Conservation (phyloP, 2,888 invertebrate species). For the Torymus tubicola region DNA sequence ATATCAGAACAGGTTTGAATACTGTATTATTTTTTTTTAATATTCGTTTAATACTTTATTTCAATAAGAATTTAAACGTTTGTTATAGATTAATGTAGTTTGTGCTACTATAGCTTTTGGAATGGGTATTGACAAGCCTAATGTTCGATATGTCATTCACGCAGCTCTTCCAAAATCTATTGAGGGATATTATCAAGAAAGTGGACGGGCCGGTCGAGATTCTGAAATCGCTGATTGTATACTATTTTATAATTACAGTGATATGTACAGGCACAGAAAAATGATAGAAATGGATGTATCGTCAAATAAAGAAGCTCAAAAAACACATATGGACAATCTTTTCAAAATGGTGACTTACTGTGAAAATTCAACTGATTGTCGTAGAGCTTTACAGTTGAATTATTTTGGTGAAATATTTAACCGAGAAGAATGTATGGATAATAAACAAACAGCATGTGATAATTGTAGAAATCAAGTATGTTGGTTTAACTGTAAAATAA, state of each 20-base stretch:
- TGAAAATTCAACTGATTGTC: constrained; percentile 95
- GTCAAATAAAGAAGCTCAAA: constrained; percentile 78
- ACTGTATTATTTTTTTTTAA: no score
- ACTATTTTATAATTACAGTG: constrained; percentile 91
- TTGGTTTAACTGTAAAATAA: no score
- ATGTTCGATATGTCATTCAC: constrained; percentile 96
- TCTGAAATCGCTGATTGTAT: constrained; percentile 90
- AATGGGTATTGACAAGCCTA: constrained; percentile 99
- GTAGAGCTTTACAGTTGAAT: constrained; percentile 89
- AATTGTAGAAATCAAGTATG: constrained; percentile 86
- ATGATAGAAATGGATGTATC: constrained; percentile 82
- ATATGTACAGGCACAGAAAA: constrained; percentile 84
- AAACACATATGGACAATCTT: constrained; percentile 91
- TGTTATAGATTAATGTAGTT: constrained; percentile 79
- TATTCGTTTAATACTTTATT: no score
- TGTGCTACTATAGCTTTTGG: constrained; percentile 99
- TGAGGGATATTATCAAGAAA: constrained; percentile 98
- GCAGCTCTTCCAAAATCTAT: constrained; percentile 95
- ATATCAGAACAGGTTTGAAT: constrained; percentile 74
- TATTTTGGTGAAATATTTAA: constrained; percentile 93
- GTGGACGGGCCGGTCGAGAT: constrained; percentile 96
- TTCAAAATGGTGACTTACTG: constrained; percentile 93
- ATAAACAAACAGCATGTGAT: constrained; percentile 88
- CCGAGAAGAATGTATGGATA: constrained; percentile 83
- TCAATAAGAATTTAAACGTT: no score